Base-by-base conservation (phyloP, 2,888 invertebrate genomes). In the Ophion costatus region DNA sequence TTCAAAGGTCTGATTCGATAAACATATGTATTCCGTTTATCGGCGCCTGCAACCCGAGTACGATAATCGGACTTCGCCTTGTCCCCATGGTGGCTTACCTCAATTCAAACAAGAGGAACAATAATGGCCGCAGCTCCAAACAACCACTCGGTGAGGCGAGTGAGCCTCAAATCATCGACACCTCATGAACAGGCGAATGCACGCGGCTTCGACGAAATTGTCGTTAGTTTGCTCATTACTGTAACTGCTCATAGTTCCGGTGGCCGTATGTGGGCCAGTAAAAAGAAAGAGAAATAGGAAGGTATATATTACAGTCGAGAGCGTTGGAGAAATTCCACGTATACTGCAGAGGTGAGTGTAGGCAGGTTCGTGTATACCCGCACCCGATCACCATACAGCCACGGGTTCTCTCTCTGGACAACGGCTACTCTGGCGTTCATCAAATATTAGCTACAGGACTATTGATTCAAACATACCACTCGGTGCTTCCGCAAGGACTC, bases 141-240 rank as follows among this genome's bases (percentile, higher is more conserved):
- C 79, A 71, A 76, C 42, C 45, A 66, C 51, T 45, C 67, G 56
- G 29, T 80, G 56, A 69, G 42, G 59, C 76, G 59, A 69, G 64
- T 59, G 29, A 64, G 45, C 45, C n/a, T 9, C 14, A 24, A 7
- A 64, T 56, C 59, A 79, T 42, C 10, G 42, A 61, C 29, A 33
- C 80, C 76, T 83, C 75, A 69, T 80, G 76, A 77, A 85, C 80
- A 82, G 45, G 64, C 66, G 42, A 82, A 38, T 38, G n/a, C 42
- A 38, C 14, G 64, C 9, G 66, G 67, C 82, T 80, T 77, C 77
- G 79, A 67, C 24, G 76, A 82, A 29, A 63, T 70, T 61, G 61
- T 64, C 71, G 63, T 79, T 79, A 42, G 79, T 79, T 84, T 75
- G 77, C 79, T 84, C 64, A 84, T 82, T 79, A 82, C 64, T 29